phyloP scores from a whole-genome alignment of 2,797 vertebrate genomes.

The Anolis apletophallus region DNA sequence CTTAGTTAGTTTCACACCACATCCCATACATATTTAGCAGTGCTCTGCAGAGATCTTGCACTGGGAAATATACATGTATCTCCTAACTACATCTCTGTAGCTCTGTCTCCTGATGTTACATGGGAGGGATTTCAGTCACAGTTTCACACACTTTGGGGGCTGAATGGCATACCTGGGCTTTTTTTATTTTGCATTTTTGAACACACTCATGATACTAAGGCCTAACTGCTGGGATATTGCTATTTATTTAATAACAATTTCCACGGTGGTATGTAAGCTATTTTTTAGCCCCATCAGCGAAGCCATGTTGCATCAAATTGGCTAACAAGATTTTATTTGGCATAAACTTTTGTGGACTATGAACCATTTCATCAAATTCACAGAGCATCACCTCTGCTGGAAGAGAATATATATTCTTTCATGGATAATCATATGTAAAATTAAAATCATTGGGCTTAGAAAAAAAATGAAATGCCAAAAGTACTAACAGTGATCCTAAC shows the following conservation, averaged over 20 bases:
- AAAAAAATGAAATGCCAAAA: not conserved
- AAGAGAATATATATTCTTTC: not conserved
- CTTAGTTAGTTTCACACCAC: conserved; percentile 41
- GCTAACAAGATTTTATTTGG: not conserved
- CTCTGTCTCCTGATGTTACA: too few relatives aligned
- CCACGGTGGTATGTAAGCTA: not conserved
- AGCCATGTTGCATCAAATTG: not conserved
- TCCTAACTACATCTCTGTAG: too few relatives aligned
- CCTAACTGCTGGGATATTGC: too few relatives aligned
- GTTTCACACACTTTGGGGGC: not conserved
- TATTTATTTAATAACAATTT: not conserved
- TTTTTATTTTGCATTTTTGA: not conserved
- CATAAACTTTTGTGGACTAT: not conserved
- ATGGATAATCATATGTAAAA: not conserved
- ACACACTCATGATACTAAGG: not conserved
- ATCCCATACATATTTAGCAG: conserved; percentile 46
- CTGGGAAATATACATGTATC: not conserved
- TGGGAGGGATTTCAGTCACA: not conserved
- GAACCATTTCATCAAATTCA: not conserved
- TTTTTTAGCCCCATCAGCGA: too few relatives aligned
- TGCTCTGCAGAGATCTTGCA: conserved; percentile 25
- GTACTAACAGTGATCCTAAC: not conserved
- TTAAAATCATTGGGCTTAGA: not conserved
- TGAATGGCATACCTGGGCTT: not conserved
- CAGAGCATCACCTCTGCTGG: not conserved